These are phyloP conservation scores for Lagopus leucura DNA, from an alignment of 2,113 vertebrate genomes.

Conservation along the genomic window DNA sequence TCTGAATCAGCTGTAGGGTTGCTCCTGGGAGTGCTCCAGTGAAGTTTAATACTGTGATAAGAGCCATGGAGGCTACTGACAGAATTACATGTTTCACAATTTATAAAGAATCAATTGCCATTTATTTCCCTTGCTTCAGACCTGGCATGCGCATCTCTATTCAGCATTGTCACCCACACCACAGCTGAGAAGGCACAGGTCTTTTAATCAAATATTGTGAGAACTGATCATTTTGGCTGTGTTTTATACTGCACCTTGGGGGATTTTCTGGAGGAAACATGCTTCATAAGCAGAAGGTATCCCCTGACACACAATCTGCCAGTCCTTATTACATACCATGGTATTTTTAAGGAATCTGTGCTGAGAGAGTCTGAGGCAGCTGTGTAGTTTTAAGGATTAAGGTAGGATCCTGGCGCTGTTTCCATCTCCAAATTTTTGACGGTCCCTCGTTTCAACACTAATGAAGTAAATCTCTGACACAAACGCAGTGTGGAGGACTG, in stretches of 20 bases:
- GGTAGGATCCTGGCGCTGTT: constrained; percentile 20
- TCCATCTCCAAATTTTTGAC: constrained; percentile 49
- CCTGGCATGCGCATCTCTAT: neutral
- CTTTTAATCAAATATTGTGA: neutral
- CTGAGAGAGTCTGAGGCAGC: constrained; percentile 14
- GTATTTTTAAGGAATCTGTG: neutral
- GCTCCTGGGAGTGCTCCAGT: neutral
- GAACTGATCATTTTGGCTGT: neutral
- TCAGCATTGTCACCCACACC: neutral
- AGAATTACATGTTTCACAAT: neutral
- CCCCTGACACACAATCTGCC: neutral
- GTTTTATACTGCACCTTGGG: neutral
- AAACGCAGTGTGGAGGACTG: neutral
- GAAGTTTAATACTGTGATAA: constrained; percentile 24
- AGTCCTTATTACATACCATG: neutral
- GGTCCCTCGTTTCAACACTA: constrained; percentile 56
- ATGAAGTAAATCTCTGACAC: constrained; percentile 52
- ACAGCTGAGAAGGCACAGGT: neutral
- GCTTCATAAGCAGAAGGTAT: neutral
- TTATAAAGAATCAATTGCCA: neutral
- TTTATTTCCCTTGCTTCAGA: constrained; percentile 5
- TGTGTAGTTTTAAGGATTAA: constrained; percentile 64
- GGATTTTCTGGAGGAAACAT: neutral
- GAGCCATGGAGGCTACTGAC: neutral
- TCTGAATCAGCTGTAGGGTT: constrained; percentile 12